Evolutionary conservation across 2,888 invertebrate species (phyloP), one percentile per base, ranked within the genome.

Genomic region (Caenorhabditis macrosperma): DNA sequence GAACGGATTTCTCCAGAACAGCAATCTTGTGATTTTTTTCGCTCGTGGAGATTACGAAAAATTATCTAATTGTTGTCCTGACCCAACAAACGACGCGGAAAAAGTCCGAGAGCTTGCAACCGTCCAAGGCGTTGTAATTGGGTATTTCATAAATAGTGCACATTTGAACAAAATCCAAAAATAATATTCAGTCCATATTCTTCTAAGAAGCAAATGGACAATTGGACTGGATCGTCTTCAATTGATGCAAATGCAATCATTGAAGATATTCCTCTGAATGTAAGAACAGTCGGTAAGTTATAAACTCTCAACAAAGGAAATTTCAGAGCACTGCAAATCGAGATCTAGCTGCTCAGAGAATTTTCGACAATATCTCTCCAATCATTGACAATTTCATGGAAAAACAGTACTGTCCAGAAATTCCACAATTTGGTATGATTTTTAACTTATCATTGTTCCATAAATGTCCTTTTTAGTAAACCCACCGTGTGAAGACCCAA

Each of bases 201-300:
- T 6, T 54, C 59, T 4, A 79, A 75, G 24, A 15, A 3, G 6
- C 63, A 74, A 64, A 30, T 83, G 28, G 68, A 81, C 35, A n/a
- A 54, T 7, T 38, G 81, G n/a, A 83, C 83, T 35, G 81, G 81
- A 15, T 77, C 77, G 1, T 59, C 72, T n/a, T 69, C 81, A 1
- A 60, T 83, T 46, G 77, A 83, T 55, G 83, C 76, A 1, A 83
- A 83, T 57, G 38, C 72, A 10, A 28, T 81, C 3, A 59, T 83
- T 20, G 52, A 52, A 22, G 52, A 33, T 7, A 10, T 20, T 26
- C 12, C 48, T 1, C 22, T 75, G 17, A 54, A 54, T 17, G 78
- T 78, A 4, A 54, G 20, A 9, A 3, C 1, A 38, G 15, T 35
- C 38, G 3, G 3, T 28, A 12, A 28, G 59, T 46, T 28, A n/a